Conservation (phyloP, 2,888 invertebrate species). For the Frankliniella fusca region DNA sequence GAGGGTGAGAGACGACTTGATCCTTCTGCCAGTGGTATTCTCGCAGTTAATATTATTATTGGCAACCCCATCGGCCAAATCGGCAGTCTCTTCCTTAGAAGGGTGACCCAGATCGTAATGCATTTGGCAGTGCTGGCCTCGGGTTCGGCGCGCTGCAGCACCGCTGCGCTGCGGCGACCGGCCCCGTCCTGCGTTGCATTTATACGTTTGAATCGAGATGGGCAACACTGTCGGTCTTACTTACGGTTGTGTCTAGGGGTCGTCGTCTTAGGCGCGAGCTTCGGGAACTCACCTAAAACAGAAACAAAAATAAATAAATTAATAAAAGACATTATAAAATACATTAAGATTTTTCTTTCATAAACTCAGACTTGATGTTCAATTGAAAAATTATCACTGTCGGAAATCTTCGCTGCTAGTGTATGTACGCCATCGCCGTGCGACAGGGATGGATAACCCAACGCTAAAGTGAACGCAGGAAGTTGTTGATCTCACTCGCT, state of each 20-base stretch:
- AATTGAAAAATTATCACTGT: not conserved
- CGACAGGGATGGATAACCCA: not conserved
- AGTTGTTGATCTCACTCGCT: not conserved
- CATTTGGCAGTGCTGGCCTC: too few relatives aligned
- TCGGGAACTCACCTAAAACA: slow-evolving; percentile 10
- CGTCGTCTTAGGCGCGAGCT: not conserved
- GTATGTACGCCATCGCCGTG: not conserved
- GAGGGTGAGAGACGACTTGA: not conserved
- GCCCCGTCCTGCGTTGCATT: too few relatives aligned
- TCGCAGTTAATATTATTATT: too few relatives aligned
- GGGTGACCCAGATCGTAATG: too few relatives aligned
- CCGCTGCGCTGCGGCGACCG: too few relatives aligned
- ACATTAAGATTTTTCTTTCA: not conserved
- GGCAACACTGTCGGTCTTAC: not conserved
- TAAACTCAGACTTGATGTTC: not conserved
- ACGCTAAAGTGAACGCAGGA: not conserved
- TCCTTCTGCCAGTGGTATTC: too few relatives aligned
- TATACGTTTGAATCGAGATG: too few relatives aligned
- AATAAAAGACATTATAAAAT: not conserved
- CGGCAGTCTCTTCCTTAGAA: too few relatives aligned
- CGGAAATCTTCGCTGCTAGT: not conserved
- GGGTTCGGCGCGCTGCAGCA: too few relatives aligned
- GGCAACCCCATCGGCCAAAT: too few relatives aligned
- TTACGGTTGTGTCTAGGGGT: not conserved
- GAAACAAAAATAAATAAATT: not conserved